A percentile compares a stretch with the other conserved stretches of the same genome.
phyloP scores from a whole-genome alignment of 1,140 invertebrate genomes.

The Luehdorfia chinensis region DNA sequence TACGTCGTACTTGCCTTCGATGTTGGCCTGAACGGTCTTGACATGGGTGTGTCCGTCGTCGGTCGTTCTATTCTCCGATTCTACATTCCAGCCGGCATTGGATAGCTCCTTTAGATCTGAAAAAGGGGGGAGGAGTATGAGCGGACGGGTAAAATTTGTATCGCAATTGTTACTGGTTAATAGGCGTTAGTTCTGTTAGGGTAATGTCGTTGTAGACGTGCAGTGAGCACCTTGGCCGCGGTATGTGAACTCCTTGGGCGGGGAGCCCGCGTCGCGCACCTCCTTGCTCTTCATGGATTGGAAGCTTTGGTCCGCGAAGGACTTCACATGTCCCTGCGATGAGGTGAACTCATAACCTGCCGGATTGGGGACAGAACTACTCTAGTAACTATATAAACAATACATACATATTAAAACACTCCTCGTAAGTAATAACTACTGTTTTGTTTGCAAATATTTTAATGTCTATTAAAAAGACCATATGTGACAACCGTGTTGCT shows the following conservation, averaged over 20 bases:
- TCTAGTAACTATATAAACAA: conserved; percentile 29
- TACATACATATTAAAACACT: conserved; percentile 14
- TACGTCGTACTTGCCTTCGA: conserved; percentile 78
- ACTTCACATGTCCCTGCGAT: conserved; percentile 80
- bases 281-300: conserved; percentile 86
- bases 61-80: conserved; percentile 62
- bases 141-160: conserved; percentile 2
- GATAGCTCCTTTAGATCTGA: conserved; percentile 69
- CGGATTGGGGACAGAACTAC: conserved; percentile 36
- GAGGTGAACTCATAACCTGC: conserved; percentile 71
- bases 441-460: too few relatives aligned
- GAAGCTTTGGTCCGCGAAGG: conserved; percentile 85
- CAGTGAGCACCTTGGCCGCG: conserved; percentile 68
- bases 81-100: conserved; percentile 72
- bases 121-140: conserved; percentile 26
- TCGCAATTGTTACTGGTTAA: conserved; percentile 56
- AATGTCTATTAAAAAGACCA: too few relatives aligned
- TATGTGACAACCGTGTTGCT: too few relatives aligned
- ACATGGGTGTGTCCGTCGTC: conserved; percentile 69
- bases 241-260: conserved; percentile 80
- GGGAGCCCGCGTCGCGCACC: conserved; percentile 85
- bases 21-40: conserved; percentile 61
- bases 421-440: not conserved
- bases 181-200: conserved; percentile 63
- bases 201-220: conserved; percentile 36